A percentile compares a stretch with the other conserved stretches of the same genome.
Conservation (phyloP, 2,113 vertebrate species). For the Anarhynchus alexandrinus region DNA sequence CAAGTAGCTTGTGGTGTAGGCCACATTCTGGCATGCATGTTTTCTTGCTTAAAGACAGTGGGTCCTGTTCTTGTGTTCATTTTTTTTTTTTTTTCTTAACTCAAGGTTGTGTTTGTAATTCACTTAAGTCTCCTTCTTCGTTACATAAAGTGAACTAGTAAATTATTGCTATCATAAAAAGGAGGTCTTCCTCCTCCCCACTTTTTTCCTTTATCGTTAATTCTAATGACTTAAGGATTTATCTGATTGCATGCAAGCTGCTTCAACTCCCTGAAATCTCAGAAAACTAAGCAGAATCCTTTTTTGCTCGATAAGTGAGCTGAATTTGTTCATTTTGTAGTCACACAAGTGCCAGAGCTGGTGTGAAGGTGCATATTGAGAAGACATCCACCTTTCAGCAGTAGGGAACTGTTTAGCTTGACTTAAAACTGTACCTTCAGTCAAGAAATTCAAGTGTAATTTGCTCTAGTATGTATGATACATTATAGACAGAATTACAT, state of each 20-base stretch:
- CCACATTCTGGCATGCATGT: not conserved
- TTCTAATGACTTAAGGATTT: not conserved
- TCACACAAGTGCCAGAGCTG: not conserved
- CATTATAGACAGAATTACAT: not conserved
- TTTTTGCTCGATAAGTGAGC: not conserved
- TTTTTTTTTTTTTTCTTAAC: not conserved
- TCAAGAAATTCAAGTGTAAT: not conserved
- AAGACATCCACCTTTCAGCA: not conserved
- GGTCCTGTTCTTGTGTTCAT: not conserved
- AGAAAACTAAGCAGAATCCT: not conserved
- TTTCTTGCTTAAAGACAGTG: not conserved
- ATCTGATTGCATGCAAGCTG: not conserved
- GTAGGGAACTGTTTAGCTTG: not conserved
- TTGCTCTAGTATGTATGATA: not conserved
- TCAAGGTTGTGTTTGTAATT: not conserved
- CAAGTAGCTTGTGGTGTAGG: not conserved
- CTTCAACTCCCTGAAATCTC: not conserved
- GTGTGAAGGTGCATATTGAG: not conserved
- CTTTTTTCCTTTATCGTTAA: not conserved
- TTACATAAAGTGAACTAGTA: not conserved
- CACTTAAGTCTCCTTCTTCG: not conserved
- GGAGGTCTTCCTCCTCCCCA: not conserved
- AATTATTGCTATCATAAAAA: not conserved
- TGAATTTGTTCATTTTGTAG: not conserved
- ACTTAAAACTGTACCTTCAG: not conserved